phyloP scores from a whole-genome alignment of 1,140 invertebrate genomes.

The Cotesia typhae region DNA sequence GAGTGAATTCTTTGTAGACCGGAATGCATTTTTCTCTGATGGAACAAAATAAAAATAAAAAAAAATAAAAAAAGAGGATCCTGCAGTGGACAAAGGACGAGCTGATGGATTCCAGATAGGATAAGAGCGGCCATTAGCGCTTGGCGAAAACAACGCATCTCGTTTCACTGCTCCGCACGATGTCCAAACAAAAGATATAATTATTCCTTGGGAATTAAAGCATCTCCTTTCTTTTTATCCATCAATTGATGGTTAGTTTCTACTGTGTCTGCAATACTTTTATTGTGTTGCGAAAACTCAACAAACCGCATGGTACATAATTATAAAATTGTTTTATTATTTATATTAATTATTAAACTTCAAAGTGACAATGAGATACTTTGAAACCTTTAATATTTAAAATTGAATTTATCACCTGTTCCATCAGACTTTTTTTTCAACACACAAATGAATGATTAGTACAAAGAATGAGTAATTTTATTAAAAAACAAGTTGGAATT shows the following conservation, averaged over 20 bases:
- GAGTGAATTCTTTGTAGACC: neutral
- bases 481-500: neutral
- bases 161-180: neutral
- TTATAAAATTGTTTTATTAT: too few relatives aligned
- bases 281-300: neutral
- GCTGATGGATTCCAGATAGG: slow-evolving; percentile 43
- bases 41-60: slow-evolving; percentile 36
- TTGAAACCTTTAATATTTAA: too few relatives aligned
- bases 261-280: neutral
- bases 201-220: slow-evolving; percentile 19
- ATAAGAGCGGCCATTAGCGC: slow-evolving; percentile 42
- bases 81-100: slow-evolving; percentile 46
- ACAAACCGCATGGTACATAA: too few relatives aligned
- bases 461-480: too few relatives aligned
- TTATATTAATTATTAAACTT: too few relatives aligned
- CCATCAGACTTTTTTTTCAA: too few relatives aligned
- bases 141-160: slow-evolving; percentile 40
- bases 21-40: slow-evolving; percentile 39
- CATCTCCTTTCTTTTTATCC: neutral
- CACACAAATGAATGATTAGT: too few relatives aligned
- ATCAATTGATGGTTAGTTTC: neutral
- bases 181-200: slow-evolving; percentile 13
- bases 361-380: too few relatives aligned
- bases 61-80: slow-evolving; percentile 36
- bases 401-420: too few relatives aligned